phyloP scores from a whole-genome alignment of 2,113 vertebrate genomes.

The Protomyctophum bolini region DNA sequence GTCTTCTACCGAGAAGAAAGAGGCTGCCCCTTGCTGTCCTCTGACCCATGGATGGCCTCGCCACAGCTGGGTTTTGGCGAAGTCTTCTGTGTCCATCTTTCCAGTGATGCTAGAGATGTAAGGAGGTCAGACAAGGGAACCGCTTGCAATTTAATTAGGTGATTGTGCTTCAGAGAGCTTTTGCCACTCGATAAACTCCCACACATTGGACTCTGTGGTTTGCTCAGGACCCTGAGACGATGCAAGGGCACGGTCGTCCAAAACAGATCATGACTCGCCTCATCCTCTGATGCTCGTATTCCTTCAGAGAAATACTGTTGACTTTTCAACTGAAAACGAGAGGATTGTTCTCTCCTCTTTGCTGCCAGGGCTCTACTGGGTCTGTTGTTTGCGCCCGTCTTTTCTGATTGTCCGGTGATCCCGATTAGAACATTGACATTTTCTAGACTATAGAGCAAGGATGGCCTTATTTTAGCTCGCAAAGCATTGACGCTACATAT shows the following conservation, averaged over 20 bases:
- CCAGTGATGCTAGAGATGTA: constrained; percentile 65
- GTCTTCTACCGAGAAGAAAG: constrained; percentile 35
- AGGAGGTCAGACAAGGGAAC: constrained; percentile 73
- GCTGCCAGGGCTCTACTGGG: constrained; percentile 3
- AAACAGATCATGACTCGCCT: constrained; percentile 52
- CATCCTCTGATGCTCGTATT: constrained; percentile 37
- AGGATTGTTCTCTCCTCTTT: constrained; percentile 37
- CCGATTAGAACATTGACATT: too few species aligned
- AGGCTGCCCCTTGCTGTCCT: constrained; percentile 55
- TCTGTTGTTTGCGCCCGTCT: too few species aligned
- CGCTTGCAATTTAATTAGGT: constrained; percentile 80
- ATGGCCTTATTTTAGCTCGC: too few species aligned
- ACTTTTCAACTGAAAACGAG: constrained; percentile 24
- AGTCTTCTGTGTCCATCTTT: constrained; percentile 54
- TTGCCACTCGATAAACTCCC: constrained; percentile 76
- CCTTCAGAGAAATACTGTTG: constrained; percentile 40
- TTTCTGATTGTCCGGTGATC: too few species aligned
- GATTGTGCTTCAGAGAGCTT: constrained; percentile 76
- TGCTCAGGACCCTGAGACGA: constrained; percentile 21
- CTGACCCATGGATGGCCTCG: constrained; percentile 55
- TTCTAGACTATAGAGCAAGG: too few species aligned
- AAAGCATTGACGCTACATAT: too few species aligned
- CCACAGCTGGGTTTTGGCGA: constrained; percentile 55
- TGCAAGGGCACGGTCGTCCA: constrained; percentile 52
- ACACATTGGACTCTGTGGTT: constrained; percentile 31